Conservation (phyloP, 2,888 invertebrate genomes). For the Hemicrepidius hirtus region DNA sequence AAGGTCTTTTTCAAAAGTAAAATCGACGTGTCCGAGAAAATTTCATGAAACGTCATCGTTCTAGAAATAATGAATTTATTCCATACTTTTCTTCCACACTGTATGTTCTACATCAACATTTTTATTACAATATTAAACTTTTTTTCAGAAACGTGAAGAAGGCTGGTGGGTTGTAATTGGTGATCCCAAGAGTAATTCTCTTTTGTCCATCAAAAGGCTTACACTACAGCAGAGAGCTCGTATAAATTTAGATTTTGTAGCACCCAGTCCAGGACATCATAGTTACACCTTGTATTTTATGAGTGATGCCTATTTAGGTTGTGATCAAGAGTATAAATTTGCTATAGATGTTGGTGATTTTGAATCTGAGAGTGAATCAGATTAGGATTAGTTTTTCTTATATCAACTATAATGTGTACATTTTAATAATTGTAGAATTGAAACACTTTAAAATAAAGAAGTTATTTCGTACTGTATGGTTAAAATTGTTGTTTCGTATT, state of each 20-base stretch:
- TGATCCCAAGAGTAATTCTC: constrained; percentile 93
- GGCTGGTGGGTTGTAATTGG: constrained; percentile 99
- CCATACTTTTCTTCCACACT: no score
- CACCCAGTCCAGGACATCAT: constrained; percentile 91
- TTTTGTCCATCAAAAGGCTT: constrained; percentile 97
- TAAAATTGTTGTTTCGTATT: neutral
- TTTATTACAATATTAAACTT: no score
- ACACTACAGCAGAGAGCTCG: constrained; percentile 95
- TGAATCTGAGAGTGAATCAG: constrained; percentile 78
- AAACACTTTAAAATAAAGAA: no score
- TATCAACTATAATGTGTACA: no score
- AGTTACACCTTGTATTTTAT: constrained; percentile 98
- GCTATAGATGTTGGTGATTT: constrained; percentile 87
- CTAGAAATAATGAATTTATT: no score
- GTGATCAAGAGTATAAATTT: constrained; percentile 99
- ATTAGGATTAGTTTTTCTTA: constrained; percentile 66
- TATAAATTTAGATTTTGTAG: constrained; percentile 92
- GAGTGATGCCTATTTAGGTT: constrained; percentile 99
- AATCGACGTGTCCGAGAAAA: no score
- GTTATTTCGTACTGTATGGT: neutral
- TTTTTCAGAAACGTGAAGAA: constrained; percentile 87
- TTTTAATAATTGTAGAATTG: no score
- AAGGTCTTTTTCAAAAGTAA: no score
- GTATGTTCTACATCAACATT: no score
- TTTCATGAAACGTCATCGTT: no score